Conservation (phyloP, 1,140 invertebrate genomes). For the Galleria mellonella region DNA sequence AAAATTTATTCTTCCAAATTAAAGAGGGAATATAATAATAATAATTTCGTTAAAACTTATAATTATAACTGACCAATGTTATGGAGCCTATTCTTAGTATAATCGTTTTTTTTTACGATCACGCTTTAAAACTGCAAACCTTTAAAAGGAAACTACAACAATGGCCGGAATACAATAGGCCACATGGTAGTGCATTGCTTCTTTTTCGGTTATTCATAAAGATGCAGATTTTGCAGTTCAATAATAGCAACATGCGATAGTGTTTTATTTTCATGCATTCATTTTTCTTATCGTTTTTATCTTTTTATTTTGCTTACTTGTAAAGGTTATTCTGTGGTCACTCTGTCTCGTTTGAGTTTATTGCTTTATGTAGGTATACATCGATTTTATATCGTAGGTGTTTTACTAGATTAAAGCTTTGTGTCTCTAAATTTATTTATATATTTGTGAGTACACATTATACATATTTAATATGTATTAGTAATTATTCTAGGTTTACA, state of each 20-base stretch:
- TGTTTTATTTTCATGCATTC: constrained; percentile 6
- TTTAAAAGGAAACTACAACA: constrained; percentile 51
- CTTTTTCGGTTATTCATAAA: constrained; percentile 37
- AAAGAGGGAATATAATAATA: too few species aligned
- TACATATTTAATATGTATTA: too few species aligned
- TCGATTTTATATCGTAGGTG: too few species aligned
- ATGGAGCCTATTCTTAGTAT: constrained; percentile 37
- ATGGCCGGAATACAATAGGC: constrained; percentile 55
- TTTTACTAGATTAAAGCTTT: too few species aligned
- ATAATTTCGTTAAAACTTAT: too few species aligned
- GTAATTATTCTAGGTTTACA: too few species aligned
- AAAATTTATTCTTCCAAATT: too few species aligned
- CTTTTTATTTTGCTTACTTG: background rate
- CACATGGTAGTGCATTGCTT: constrained; percentile 46
- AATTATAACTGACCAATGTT: background rate
- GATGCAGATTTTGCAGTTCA: constrained; percentile 46
- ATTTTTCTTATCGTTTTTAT: constrained; percentile 12
- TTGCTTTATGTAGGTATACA: too few species aligned
- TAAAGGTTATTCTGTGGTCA: background rate
- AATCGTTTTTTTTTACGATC: constrained; percentile 49
- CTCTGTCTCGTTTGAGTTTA: too few species aligned
- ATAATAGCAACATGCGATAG: constrained; percentile 38
- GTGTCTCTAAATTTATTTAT: too few species aligned
- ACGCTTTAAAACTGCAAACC: constrained; percentile 33
- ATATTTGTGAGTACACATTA: too few species aligned